These are phyloP conservation scores for Lutraria rhynchaena DNA, from an alignment of 1,140 invertebrate species.

Conservation along the genomic window DNA sequence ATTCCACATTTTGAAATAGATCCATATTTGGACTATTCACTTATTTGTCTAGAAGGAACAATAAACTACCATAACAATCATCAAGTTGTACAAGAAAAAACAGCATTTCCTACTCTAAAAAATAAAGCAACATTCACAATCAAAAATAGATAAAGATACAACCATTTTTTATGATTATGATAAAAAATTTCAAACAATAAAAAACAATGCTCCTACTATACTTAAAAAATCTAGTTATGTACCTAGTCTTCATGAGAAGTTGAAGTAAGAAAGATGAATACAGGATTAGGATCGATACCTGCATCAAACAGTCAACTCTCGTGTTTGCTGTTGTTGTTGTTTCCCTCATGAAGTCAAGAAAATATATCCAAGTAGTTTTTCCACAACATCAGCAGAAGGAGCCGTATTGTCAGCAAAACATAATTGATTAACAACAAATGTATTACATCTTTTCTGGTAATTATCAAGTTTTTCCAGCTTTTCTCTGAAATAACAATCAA, in stretches of 20 bases:
- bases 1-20: too few relatives aligned
- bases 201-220: too few relatives aligned
- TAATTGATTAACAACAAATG: slow-evolving; percentile 74
- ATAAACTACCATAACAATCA: too few relatives aligned
- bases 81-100: too few relatives aligned
- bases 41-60: too few relatives aligned
- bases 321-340: slow-evolving; percentile 58
- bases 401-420: slow-evolving; percentile 72
- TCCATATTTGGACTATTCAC: too few relatives aligned
- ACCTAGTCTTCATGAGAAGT: slow-evolving; percentile 71
- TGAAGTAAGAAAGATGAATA: slow-evolving; percentile 76
- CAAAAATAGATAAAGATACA: too few relatives aligned
- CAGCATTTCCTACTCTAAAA: too few relatives aligned
- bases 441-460: slow-evolving; percentile 70
- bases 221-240: too few relatives aligned
- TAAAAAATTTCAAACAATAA: too few relatives aligned
- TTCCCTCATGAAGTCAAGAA: slow-evolving; percentile 40
- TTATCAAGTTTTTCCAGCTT: slow-evolving; percentile 16
- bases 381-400: slow-evolving; percentile 68
- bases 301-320: slow-evolving; percentile 70
- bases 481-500: slow-evolving; percentile 20
- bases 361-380: slow-evolving; percentile 72
- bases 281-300: slow-evolving; percentile 75
- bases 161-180: too few relatives aligned
- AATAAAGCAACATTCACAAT: too few relatives aligned